Evolutionary conservation across 2,888 invertebrate genomes (phyloP), one percentile per base, ranked within the genome.

Genomic region (Callimorpha dominula): DNA sequence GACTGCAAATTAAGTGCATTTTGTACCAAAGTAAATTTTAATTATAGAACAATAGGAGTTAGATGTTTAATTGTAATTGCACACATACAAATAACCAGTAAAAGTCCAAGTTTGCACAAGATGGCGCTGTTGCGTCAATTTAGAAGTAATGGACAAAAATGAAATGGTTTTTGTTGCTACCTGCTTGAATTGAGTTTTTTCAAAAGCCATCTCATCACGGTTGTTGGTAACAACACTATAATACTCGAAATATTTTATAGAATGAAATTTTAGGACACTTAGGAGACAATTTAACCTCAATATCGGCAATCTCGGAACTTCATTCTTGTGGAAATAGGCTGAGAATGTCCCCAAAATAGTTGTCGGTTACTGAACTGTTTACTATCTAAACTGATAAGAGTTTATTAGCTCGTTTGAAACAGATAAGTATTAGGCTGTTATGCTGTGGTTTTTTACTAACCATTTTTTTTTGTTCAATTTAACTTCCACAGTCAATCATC

Each of bases 311-410:
- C 66, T 69, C 68, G 57, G 66, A 52, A 49, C 42, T 43, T 57
- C 46, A 4, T 57, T 57, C 68, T 70, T 71, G 31, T 73, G 49
- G 65, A 73, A 78, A 74, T 71, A 65, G 74, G 68, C 60, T 80
- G 76, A 74, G 81, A 82, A 81, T 76, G 64, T 74, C 73, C 75
- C 81, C 84, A 79, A 79, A 72, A 78, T 76, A 73, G 72, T 82
- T 81, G 82, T 77, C 87, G 86, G 87, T 83, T 83, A 81, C 78
- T 86, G 83, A 86, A 87, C 87, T 79, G 81, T 83, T 73, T 74
- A 76, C 70, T 82, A 77, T 85, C 84, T 87, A 80, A 67, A 72
- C 76, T 81, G 88, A 88, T 88, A 88, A 85, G 49, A 65, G 64
- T 49, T 65, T 54, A 68, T 72, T 49, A 68, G 40, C 31, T 76